Evolutionary conservation across 2,113 vertebrate species (phyloP).

Genomic region (Hippocampus abdominalis): DNA sequence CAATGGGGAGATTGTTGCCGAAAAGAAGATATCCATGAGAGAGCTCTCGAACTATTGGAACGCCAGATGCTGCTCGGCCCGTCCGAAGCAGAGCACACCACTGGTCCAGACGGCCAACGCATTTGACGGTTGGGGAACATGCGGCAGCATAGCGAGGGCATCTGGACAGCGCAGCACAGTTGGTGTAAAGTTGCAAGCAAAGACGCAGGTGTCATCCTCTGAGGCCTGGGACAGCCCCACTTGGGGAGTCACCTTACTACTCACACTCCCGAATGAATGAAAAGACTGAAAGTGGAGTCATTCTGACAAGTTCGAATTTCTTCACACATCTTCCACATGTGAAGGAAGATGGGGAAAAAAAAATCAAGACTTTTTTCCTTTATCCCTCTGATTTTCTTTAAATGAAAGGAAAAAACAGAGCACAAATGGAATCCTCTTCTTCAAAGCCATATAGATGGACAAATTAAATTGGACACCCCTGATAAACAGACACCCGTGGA

Average conservation of each 20-base stretch:
- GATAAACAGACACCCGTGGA: too few species aligned
- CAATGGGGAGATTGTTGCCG: slow-evolving; percentile 55
- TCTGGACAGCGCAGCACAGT: slow-evolving; percentile 33
- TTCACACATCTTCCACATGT: neutral
- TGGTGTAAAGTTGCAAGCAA: slow-evolving; percentile 38
- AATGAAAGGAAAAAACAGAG: too few species aligned
- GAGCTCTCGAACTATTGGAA: slow-evolving; percentile 20
- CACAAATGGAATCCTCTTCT: too few species aligned
- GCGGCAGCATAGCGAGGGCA: slow-evolving; percentile 20
- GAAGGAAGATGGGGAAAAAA: neutral
- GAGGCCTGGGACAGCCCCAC: slow-evolving; percentile 2
- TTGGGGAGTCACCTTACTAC: slow-evolving; percentile 34
- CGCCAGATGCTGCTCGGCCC: slow-evolving; percentile 40
- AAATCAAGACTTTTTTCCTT: too few species aligned
- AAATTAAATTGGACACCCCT: too few species aligned
- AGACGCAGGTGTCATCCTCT: neutral
- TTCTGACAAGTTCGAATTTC: neutral
- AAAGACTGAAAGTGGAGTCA: neutral
- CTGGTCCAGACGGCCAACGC: slow-evolving; percentile 31
- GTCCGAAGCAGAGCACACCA: slow-evolving; percentile 1
- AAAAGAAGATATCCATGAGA: slow-evolving; percentile 66
- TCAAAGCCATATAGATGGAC: too few species aligned
- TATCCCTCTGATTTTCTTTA: too few species aligned
- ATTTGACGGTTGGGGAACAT: slow-evolving; percentile 8
- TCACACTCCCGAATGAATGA: slow-evolving; percentile 5